Percentiles rank a stretch among this genome's conserved stretches.
Conservation (phyloP, 2,113 vertebrate genomes). For the Indri indri region DNA sequence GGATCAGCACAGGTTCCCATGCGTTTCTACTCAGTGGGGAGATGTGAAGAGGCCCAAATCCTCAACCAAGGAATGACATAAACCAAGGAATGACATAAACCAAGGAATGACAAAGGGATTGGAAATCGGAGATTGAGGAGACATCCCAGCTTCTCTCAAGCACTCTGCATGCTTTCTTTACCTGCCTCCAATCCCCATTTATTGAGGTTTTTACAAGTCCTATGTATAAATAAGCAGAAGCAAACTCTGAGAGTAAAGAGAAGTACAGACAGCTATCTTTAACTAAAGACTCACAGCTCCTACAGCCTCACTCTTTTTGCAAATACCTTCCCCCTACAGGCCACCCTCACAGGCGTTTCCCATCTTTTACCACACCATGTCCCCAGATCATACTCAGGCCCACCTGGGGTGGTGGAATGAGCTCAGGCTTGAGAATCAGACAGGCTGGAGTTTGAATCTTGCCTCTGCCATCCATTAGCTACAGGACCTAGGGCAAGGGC, state of each 20-base stretch:
- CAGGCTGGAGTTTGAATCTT: not conserved
- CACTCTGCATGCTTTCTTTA: not conserved
- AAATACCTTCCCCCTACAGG: not conserved
- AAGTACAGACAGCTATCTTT: not conserved
- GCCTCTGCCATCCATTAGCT: not conserved
- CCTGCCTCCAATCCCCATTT: not conserved
- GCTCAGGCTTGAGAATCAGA: not conserved
- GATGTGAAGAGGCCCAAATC: not conserved
- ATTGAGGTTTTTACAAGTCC: not conserved
- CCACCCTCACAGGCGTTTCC: not conserved
- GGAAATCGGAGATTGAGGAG: not conserved
- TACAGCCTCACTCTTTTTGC: not conserved
- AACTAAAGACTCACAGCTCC: not conserved
- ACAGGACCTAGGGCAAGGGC: not conserved
- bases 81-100: not conserved
- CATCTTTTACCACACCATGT: not conserved
- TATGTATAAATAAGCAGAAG: not conserved
- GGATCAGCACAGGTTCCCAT: not conserved
- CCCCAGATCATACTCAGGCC: not conserved
- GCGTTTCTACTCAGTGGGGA: not conserved
- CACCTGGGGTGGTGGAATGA: not conserved
- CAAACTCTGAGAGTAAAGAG: not conserved
- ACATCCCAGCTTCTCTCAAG: not conserved
- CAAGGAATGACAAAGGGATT: not conserved
- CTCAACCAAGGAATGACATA: not conserved